Evolutionary conservation across 2,888 invertebrate species (phyloP).

Genomic region (Conus canariensis): DNA sequence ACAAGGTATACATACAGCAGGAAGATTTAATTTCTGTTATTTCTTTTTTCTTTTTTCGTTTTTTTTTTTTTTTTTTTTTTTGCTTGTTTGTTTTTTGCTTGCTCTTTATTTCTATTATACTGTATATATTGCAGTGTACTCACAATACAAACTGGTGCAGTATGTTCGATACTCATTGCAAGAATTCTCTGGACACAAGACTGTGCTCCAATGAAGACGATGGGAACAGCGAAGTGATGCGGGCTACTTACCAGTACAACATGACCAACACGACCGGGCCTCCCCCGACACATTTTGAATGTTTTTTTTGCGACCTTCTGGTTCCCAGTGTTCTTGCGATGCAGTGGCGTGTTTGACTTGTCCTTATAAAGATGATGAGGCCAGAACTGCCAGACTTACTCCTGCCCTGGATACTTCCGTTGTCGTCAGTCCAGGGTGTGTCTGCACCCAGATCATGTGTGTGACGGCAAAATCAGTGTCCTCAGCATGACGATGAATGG

Average conservation of each 20-base stretch:
- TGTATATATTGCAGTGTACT: background rate
- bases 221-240: no score
- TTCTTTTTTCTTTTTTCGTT: no score
- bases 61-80: no score
- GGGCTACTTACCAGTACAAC: background rate
- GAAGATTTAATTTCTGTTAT: no score
- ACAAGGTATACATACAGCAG: no score
- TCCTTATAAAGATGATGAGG: background rate
- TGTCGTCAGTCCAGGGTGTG: slow-evolving; percentile 3
- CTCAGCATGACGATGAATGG: background rate
- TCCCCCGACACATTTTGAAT: background rate
- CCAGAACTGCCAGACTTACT: background rate
- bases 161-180: background rate
- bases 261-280: background rate
- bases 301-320: background rate
- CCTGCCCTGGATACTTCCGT: background rate
- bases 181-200: background rate
- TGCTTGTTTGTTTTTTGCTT: no score
- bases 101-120: no score
- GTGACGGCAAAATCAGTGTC: background rate
- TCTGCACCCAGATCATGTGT: background rate
- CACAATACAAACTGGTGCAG: background rate
- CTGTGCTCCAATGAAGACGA: background rate
- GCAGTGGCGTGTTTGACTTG: background rate
- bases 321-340: background rate